Conservation (phyloP, 30 jellyfish, hydroid and myxozoan genomes). For the Turritopsis dohrnii region DNA sequence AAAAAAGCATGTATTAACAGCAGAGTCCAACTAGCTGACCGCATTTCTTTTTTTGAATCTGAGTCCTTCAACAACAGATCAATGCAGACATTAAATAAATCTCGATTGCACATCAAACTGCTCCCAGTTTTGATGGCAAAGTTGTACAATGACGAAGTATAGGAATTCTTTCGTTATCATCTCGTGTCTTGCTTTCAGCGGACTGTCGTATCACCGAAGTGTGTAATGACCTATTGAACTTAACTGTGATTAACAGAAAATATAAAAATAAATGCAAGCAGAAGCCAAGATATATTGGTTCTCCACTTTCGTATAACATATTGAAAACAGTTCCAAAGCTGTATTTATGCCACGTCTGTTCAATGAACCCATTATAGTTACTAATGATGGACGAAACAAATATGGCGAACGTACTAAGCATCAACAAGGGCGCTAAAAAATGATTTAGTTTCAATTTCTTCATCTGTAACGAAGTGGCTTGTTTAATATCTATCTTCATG, state of each 20-base stretch:
- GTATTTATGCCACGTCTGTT: background rate
- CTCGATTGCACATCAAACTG: no score
- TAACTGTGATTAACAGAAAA: background rate
- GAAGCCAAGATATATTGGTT: background rate
- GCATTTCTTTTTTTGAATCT: no score
- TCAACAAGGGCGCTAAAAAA: background rate
- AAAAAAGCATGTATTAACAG: no score
- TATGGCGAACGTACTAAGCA: background rate
- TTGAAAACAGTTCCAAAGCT: background rate
- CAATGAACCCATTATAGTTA: background rate
- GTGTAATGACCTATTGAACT: background rate
- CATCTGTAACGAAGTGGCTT: background rate
- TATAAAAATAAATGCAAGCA: background rate
- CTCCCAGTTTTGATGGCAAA: background rate
- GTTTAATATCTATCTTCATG: background rate
- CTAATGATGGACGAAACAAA: background rate
- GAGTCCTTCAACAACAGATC: no score
- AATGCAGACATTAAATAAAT: no score
- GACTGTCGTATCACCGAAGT: background rate
- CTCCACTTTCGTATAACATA: background rate
- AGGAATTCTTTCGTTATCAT: background rate
- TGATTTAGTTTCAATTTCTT: background rate
- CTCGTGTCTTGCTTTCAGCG: background rate
- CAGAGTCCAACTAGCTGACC: no score
- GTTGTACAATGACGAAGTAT: background rate